phyloP scores from a whole-genome alignment of 1,140 invertebrate species.

The Akabosia matsudoensis region DNA sequence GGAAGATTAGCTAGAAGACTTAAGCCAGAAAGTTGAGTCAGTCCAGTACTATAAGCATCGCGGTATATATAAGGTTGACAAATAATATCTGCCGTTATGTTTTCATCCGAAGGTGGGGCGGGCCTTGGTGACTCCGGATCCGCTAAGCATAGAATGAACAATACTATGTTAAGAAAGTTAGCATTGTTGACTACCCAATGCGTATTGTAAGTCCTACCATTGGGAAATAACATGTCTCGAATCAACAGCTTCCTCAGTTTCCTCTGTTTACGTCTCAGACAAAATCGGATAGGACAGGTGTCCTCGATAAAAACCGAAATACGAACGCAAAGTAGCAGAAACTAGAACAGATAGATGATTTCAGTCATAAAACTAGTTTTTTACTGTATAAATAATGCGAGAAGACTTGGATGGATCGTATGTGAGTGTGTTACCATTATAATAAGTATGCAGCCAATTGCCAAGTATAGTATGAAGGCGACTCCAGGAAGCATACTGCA shows the following conservation, averaged over 20 bases:
- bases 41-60: slow-evolving; percentile 28
- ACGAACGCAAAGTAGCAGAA: not conserved
- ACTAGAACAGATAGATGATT: not conserved
- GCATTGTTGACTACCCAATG: no score
- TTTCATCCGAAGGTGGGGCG: slow-evolving; percentile 28
- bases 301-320: slow-evolving; percentile 13
- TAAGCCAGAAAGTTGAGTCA: slow-evolving; percentile 19
- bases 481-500: not conserved
- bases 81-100: slow-evolving; percentile 25
- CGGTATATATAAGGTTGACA: slow-evolving; percentile 31
- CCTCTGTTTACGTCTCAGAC: slow-evolving; percentile 8
- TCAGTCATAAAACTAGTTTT: not conserved
- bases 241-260: not conserved
- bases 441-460: not conserved
- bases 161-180: no score
- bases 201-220: not conserved
- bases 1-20: slow-evolving; percentile 36
- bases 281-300: slow-evolving; percentile 8
- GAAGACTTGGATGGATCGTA: no score
- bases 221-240: not conserved
- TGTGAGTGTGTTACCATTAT: not conserved
- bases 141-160: no score
- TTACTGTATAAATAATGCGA: no score
- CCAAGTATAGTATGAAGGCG: slow-evolving; percentile 6
- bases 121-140: not conserved